phyloP scores from a whole-genome alignment of 2,113 vertebrate genomes.

The Boulengeromyrus knoepffleri region DNA sequence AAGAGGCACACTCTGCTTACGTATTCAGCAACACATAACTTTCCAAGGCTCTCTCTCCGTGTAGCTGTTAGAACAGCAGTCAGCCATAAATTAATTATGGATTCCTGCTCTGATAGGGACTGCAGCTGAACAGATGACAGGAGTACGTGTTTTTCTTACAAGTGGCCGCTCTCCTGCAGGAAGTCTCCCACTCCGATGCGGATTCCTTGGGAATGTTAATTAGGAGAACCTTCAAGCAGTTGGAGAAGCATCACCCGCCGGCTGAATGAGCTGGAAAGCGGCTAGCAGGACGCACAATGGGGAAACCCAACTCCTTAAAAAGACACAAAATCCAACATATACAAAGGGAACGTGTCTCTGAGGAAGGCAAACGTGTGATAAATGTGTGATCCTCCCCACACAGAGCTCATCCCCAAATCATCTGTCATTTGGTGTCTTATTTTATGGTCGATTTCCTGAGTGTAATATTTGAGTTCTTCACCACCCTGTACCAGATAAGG shows the following conservation, averaged over 20 bases:
- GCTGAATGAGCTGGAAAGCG: neutral
- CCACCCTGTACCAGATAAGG: neutral
- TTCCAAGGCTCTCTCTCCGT: conserved; percentile 46
- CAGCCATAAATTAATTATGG: conserved; percentile 60
- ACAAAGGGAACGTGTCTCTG: neutral
- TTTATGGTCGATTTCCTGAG: neutral
- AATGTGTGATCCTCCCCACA: neutral
- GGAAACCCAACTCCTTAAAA: neutral
- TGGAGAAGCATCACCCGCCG: neutral
- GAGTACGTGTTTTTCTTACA: conserved; percentile 27
- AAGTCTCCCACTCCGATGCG: conserved; percentile 36
- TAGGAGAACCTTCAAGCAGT: conserved; percentile 6
- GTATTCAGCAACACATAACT: conserved; percentile 55
- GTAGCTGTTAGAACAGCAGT: conserved; percentile 46
- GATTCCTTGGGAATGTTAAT: conserved; percentile 29
- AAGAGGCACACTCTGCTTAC: conserved; percentile 37
- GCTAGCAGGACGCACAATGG: neutral
- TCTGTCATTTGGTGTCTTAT: neutral
- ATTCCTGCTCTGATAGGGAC: conserved; percentile 59
- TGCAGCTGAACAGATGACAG: conserved; percentile 33
- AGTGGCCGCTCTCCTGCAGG: conserved; percentile 41
- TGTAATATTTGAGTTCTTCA: neutral
- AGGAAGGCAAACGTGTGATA: neutral
- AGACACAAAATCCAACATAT: neutral
- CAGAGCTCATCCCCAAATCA: neutral